phyloP scores from a whole-genome alignment of 2,888 invertebrate genomes.

The Incurvaria masculella region DNA sequence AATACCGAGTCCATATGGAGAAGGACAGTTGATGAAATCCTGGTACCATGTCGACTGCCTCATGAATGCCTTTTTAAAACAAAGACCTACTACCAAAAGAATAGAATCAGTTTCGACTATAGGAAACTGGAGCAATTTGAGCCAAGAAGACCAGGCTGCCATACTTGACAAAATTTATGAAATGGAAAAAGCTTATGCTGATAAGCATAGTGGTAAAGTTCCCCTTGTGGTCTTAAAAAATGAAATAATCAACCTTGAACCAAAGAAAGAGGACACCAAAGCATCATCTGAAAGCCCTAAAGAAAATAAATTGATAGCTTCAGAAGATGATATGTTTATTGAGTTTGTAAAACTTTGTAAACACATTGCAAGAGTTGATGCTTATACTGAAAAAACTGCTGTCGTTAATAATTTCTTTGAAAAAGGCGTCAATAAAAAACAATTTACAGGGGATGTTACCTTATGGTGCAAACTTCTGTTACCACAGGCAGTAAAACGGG shows the following conservation, averaged over 20 bases:
- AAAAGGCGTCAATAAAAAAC: conserved; percentile 55
- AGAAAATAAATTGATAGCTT: conserved; percentile 14
- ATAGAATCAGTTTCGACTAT: conserved; percentile 78
- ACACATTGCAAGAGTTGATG: conserved; percentile 70
- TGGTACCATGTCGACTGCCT: conserved; percentile 82
- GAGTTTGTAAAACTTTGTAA: conserved; percentile 77
- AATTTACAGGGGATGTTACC: conserved; percentile 73
- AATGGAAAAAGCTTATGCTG: conserved; percentile 51
- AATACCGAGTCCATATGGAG: conserved; percentile 72
- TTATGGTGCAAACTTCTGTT: conserved; percentile 81
- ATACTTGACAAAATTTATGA: conserved; percentile 64
- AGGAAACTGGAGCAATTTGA: conserved; percentile 69
- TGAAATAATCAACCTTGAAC: conserved; percentile 20
- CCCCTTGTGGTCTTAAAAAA: conserved; percentile 39
- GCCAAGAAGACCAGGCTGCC: conserved; percentile 63
- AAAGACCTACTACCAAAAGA: conserved; percentile 76
- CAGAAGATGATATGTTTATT: conserved; percentile 69
- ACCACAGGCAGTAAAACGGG: conserved; percentile 77
- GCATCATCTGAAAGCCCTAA: conserved; percentile 12
- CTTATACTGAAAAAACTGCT: conserved; percentile 80
- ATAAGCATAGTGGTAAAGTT: conserved; percentile 50
- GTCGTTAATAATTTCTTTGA: conserved; percentile 65
- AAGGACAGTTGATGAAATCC: conserved; percentile 72
- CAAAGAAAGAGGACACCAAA: conserved; percentile 13
- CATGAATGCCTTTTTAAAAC: conserved; percentile 74